Evolutionary conservation across 2,797 vertebrate genomes (phyloP), one percentile per base, ranked within the genome.

Genomic region (Acestrorhynchus altus): DNA sequence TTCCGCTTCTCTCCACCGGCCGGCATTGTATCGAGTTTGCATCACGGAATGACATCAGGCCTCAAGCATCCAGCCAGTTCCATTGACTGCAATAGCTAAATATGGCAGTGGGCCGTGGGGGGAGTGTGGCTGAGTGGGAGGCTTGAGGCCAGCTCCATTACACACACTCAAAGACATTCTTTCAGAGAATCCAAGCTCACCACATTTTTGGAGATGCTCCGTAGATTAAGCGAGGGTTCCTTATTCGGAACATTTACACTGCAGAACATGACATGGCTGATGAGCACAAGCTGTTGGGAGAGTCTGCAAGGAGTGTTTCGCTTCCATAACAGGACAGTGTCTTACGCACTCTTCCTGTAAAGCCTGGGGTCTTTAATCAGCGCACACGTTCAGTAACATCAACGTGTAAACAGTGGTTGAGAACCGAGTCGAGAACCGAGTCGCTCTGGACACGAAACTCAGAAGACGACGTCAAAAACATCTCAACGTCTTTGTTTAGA

Each of bases 1-100:
- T 46, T 39, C 44, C 61, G 26, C 69, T 64, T 35, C 67, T 76
- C 72, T 74, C 56, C 28, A 42, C 52, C 77, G 5, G 59, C 65
- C 77, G 5, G 67, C 65, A 79, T 77, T 82, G 83, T 83, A 77
- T 74, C 46, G 56, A 74, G 74, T 81, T 78, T 83, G 76, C 74
- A 76, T 83, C 81, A 78, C 40, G 5, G 39, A 74, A 83, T 86
- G 84, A 88, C 83, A 83, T 86, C 87, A 86, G 72, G 59, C 69
- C 35, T 28, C 8, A 69, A 85, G 78, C 63, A 85, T 71, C 49
- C 67, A 77, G 63, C 76, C 72, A 42, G 71, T 71, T 86, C 73
- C 85, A 86, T 86, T 88, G 87, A 88, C 85, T 83, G 83, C 76
- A 76, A 83, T 66, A 81, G 77, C 87, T 88, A 86, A 88, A 88